A percentile compares a stretch with the other conserved stretches of the same genome.
phyloP scores from a whole-genome alignment of 92 coral and sea anemone species.

The Parazoanthus darwini region DNA sequence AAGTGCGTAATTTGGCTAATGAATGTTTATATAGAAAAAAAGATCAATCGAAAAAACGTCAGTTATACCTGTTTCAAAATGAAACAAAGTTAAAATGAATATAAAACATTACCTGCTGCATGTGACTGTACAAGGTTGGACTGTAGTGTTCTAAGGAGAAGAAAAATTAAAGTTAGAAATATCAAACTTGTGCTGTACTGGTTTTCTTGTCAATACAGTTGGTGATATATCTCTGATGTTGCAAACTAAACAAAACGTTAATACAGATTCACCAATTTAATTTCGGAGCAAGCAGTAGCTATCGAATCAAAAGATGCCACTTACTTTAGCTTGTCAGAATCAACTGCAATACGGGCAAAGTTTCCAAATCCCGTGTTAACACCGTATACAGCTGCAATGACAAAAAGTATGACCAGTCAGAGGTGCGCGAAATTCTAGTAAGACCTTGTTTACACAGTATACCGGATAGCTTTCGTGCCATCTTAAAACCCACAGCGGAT shows the following conservation, averaged over 20 bases:
- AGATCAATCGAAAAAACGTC: neutral
- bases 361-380: slow-evolving; percentile 38
- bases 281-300: neutral
- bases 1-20: neutral
- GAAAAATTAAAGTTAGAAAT: neutral
- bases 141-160: slow-evolving; percentile 1
- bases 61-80: no score
- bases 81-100: neutral
- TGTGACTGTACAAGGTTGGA: slow-evolving; percentile 35
- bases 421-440: neutral
- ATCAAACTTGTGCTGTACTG: neutral
- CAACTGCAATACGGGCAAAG: slow-evolving; percentile 43
- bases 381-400: slow-evolving; percentile 34
- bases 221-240: no score
- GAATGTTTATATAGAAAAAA: neutral
- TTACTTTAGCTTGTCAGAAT: slow-evolving; percentile 39
- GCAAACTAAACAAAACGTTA: no score
- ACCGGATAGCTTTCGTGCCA: no score
- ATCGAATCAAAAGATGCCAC: neutral
- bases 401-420: neutral
- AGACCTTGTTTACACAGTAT: neutral
- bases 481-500: no score
- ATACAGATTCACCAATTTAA: neutral
- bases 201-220: no score
- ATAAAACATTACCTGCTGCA: slow-evolving; percentile 24